Base-by-base conservation (phyloP, 2,113 vertebrate genomes). In the Geococcyx californianus region DNA sequence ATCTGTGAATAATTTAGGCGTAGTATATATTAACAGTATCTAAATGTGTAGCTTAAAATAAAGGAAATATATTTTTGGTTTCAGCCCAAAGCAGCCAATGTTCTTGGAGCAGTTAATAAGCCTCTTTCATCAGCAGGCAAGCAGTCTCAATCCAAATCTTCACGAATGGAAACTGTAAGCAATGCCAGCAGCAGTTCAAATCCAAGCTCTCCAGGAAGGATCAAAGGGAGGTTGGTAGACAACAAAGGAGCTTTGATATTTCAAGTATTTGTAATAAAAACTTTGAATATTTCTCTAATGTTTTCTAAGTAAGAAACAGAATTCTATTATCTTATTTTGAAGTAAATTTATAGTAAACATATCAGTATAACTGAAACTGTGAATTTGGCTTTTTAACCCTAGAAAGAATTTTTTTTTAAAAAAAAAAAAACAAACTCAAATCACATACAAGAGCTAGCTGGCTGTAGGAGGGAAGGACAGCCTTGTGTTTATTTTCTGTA, bases 61-160 rank as follows among this genome's bases (percentile, higher is more conserved):
- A 97, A 87, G 91, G 72, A 75, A 89, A 79, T 93, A 36, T 88
- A 64, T 97, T 97, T 98, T 97, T 98, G 89, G 59, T 97, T 97
- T 92, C 94, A 99, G 99, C 99, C 99, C 68, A 99, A 99, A 98
- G 99, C 99, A 47, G 98, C 99, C 68, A 99, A 99, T 90, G 99
- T 99, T 90, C 98, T 99, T 87, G 99, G 99, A 40, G 99, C 99
- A 33, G 99, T 99, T 84, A 99, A 99, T 98, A 99, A 99, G 97
- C 99, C 99, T 13, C 98, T 99, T 96, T 98, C 99, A 31, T 98
- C 99, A 82, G 99, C 99, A 75, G 99, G 99, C 91, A 99, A 99
- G 93, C 99, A 98, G 85, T 98, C 99, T 87, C 99, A 99, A 94
- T 99, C 98, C 93, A 99, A 99, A 98, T 98, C 99, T 40, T 99